Base-by-base conservation (phyloP, 2,888 invertebrate genomes). In the Merodon equestris region DNA sequence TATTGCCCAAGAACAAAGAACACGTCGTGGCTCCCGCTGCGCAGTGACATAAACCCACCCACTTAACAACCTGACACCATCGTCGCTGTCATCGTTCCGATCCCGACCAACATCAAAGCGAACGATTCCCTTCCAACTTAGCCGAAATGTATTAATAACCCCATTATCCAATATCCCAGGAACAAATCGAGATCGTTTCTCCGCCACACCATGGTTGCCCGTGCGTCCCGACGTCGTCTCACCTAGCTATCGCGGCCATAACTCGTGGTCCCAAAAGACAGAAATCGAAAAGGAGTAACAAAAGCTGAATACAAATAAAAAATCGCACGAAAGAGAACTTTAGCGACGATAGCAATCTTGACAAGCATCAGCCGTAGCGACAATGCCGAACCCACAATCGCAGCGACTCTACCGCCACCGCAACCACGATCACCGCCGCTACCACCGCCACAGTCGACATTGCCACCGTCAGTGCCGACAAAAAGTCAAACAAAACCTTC, bases 91-190 rank as follows among this genome's bases (percentile, higher is more conserved):
- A 18, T 68, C 63, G 40, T 66, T 34, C 40, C 58, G 54, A 27
- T 40, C 14, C 36, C 71, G 71, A 54, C 34, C 5, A 44, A 54
- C 64, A 68, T 79, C 79, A 79, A 79, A 79, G 57, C 50, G 12
- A 12, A 53, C 54, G 13, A n/a, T 36, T 72, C 9, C n/a, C 10
- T 47, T 44, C 19, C 40, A n/a, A 10, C 27, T 15, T 54, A 19
- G 38, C 68, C 60, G 48, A 74, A 79, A 79, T 70, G 51, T 79
- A 74, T 74, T 79, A 79, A 79, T 79, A 79, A 79, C 79, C 79
- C 79, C 68, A 79, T 79, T 74, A 79, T 48, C 79, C 79, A 79
- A 79, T 79, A 74, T 68, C 68, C 67, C 58, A 18, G 36, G 74
- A 64, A 74, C 74, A 79, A 79, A 79, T 79, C 79, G 79, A 57